Percentiles rank a stretch among this genome's conserved stretches.
Evolutionary conservation across 2,113 vertebrate genomes (phyloP).

Genomic region (Fukomys damarensis): DNA sequence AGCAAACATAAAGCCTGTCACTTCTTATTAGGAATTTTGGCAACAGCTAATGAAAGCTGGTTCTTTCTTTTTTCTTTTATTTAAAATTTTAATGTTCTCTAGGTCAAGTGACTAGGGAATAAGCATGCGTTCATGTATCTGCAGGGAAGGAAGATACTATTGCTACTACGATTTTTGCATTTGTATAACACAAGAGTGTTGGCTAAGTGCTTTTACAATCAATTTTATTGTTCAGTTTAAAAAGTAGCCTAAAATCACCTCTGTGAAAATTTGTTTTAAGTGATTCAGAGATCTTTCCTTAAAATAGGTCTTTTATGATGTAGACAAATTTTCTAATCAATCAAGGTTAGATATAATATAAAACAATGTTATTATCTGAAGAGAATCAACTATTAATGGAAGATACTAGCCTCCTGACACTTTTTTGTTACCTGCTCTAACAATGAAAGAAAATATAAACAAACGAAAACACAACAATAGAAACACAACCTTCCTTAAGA

Average conservation of each 20-base stretch:
- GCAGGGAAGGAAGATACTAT: neutral
- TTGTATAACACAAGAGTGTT: constrained; percentile 36
- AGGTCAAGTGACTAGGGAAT: constrained; percentile 46
- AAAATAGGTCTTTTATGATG: neutral
- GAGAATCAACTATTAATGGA: neutral
- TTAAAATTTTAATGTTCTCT: constrained; percentile 67
- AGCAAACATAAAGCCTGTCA: neutral
- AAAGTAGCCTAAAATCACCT: constrained; percentile 56
- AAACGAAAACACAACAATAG: neutral
- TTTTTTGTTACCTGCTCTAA: constrained; percentile 37
- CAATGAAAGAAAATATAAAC: constrained; percentile 23
- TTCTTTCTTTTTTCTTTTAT: neutral
- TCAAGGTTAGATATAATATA: neutral
- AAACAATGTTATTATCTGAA: neutral
- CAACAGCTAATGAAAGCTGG: constrained; percentile 41
- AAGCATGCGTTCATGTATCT: neutral
- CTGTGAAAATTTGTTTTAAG: constrained; percentile 50
- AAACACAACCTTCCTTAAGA: neutral
- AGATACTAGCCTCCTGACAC: neutral
- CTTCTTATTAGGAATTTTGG: constrained; percentile 57
- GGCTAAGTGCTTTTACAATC: constrained; percentile 64
- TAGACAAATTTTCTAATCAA: neutral
- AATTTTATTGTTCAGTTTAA: constrained; percentile 63
- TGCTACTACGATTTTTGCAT: constrained; percentile 49
- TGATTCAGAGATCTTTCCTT: constrained; percentile 43